These are phyloP conservation scores for Penaeus monodon DNA, from an alignment of 2,888 invertebrate species.

Conservation along the genomic window DNA sequence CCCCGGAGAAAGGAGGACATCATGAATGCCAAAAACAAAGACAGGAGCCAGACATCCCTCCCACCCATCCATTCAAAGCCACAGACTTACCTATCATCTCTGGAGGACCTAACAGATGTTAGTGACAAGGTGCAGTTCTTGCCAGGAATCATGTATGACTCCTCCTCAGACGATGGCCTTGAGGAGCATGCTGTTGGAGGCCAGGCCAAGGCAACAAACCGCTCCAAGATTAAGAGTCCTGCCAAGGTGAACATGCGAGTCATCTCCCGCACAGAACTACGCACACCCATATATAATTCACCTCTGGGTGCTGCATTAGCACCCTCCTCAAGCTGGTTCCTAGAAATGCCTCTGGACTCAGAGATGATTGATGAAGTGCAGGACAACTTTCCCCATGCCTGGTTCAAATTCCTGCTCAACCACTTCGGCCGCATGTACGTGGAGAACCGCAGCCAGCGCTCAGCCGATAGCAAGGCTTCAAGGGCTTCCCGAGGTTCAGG, in stretches of 20 bases:
- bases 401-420: slow-evolving; percentile 61
- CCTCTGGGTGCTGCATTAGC: slow-evolving; percentile 49
- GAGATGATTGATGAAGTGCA: slow-evolving; percentile 61
- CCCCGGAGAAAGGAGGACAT: slow-evolving; percentile 2
- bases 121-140: slow-evolving; percentile 27
- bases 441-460: neutral
- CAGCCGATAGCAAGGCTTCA: neutral
- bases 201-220: neutral
- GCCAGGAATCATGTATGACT: slow-evolving; percentile 50
- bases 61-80: slow-evolving; percentile 14
- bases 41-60: neutral
- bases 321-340: slow-evolving; percentile 52
- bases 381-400: slow-evolving; percentile 59
- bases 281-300: slow-evolving; percentile 44
- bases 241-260: slow-evolving; percentile 29
- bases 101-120: slow-evolving; percentile 12
- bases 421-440: slow-evolving; percentile 39
- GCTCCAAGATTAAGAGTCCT: neutral
- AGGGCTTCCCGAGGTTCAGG: neutral
- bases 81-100: neutral
- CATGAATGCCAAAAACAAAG: slow-evolving; percentile 22
- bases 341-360: slow-evolving; percentile 47
- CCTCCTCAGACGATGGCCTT: slow-evolving; percentile 41
- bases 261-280: slow-evolving; percentile 27
- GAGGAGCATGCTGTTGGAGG: neutral